Percentiles rank a stretch among this genome's conserved stretches.
Evolutionary conservation across 2,888 invertebrate genomes (phyloP).

Genomic region (Pseudeuparius sepicola): DNA sequence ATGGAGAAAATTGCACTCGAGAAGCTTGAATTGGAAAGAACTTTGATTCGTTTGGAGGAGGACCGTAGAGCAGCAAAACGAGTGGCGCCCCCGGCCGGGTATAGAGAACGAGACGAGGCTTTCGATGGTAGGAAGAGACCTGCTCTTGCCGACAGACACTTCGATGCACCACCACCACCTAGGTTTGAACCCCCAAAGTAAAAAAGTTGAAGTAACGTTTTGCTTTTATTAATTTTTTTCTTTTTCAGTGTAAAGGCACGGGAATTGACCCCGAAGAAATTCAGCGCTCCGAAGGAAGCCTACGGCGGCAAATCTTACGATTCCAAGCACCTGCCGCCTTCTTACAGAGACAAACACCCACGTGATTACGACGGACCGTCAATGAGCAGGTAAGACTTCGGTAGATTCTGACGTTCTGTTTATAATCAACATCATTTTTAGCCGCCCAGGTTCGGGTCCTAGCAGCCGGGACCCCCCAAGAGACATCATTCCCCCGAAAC

Average conservation of each 20-base stretch:
- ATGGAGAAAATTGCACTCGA: conserved; percentile 50
- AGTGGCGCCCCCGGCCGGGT: conserved; percentile 41
- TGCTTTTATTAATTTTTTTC: too few relatives aligned
- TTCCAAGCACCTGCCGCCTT: conserved; percentile 23
- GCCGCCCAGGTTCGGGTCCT: too few relatives aligned
- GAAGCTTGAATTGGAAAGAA: conserved; percentile 72
- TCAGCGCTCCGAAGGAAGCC: conserved; percentile 27
- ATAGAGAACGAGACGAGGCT: conserved; percentile 33
- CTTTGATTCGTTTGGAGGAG: conserved; percentile 57
- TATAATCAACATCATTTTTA: too few relatives aligned
- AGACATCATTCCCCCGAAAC: too few relatives aligned
- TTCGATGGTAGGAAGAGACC: conserved; percentile 34
- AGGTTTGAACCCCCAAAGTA: conserved; percentile 43
- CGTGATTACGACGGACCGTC: conserved; percentile 27
- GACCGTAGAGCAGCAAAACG: conserved; percentile 48
- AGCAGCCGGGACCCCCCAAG: too few relatives aligned
- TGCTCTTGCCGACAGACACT: conserved; percentile 30
- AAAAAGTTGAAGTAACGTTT: conserved; percentile 14
- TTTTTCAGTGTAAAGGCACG: conserved; percentile 27
- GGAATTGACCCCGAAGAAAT: conserved; percentile 28
- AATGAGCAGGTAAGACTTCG: too few relatives aligned
- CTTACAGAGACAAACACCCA: conserved; percentile 31
- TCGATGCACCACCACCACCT: conserved; percentile 49
- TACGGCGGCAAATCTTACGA: too few relatives aligned
- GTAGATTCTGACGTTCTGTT: too few relatives aligned